Evolutionary conservation across 2,797 vertebrate species (phyloP).

Genomic region (Malurus splendens): DNA sequence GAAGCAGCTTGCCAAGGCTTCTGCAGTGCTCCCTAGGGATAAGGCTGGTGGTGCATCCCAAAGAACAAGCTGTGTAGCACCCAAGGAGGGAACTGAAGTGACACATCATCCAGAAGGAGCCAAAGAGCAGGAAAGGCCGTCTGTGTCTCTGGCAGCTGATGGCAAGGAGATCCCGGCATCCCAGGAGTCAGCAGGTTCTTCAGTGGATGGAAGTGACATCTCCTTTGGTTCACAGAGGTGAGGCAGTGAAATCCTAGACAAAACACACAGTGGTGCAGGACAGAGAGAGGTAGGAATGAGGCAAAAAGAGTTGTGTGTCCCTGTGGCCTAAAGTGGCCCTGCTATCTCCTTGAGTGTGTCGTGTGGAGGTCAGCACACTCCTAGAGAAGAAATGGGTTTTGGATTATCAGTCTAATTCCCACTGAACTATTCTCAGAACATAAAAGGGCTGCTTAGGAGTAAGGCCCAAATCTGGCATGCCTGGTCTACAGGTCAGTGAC

Average conservation of each 20-base stretch:
- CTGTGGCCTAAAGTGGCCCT: neutral
- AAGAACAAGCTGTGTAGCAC: neutral
- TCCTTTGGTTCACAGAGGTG: slow-evolving; percentile 82
- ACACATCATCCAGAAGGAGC: neutral
- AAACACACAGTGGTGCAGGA: neutral
- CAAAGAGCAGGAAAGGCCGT: neutral
- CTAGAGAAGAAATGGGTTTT: neutral
- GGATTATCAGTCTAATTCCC: neutral
- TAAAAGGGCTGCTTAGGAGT: neutral
- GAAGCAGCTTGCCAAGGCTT: neutral
- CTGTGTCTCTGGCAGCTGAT: neutral
- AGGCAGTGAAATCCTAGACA: neutral
- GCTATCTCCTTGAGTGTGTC: neutral
- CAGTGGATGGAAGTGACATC: slow-evolving; percentile 72
- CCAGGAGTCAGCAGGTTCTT: slow-evolving; percentile 79
- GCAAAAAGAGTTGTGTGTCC: neutral
- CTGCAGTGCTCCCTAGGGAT: neutral
- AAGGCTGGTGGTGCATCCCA: neutral
- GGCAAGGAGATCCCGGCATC: slow-evolving; percentile 69
- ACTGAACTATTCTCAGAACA: neutral
- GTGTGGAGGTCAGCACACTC: neutral
- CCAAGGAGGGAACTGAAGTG: neutral
- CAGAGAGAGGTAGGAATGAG: neutral
- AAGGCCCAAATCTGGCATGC: neutral
- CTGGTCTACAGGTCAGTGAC: neutral